Conservation (phyloP, 2,113 vertebrate genomes). For the Hyperopisus bebe region DNA sequence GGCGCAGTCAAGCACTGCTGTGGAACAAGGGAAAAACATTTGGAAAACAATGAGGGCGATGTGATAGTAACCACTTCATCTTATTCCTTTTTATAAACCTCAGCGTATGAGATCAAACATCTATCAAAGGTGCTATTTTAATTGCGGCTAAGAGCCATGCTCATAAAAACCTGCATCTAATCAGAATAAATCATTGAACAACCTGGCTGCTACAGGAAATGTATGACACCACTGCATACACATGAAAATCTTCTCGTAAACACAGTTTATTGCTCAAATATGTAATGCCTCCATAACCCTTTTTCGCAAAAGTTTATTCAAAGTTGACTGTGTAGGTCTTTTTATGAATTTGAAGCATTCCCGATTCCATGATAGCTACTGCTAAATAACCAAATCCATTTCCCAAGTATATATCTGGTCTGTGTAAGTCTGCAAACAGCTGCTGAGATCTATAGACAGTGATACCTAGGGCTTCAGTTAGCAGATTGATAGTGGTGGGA, state of each 20-base stretch:
- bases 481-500: neutral
- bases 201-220: neutral
- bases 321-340: neutral
- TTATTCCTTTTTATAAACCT: neutral
- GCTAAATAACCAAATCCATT: neutral
- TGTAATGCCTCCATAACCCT: neutral
- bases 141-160: neutral
- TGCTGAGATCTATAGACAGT: neutral
- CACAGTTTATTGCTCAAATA: neutral
- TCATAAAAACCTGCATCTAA: neutral
- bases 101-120: neutral
- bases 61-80: slow-evolving; percentile 3
- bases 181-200: neutral
- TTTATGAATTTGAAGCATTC: neutral
- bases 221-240: neutral
- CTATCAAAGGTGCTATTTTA: neutral
- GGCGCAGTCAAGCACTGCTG: slow-evolving; percentile 5
- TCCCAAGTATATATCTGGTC: neutral
- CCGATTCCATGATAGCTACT: neutral
- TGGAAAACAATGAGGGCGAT: slow-evolving; percentile 1
- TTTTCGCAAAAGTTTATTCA: neutral
- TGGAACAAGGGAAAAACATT: slow-evolving; percentile 1
- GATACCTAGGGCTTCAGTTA: neutral
- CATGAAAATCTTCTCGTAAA: neutral
- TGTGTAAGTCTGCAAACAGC: neutral